phyloP scores from a whole-genome alignment of 2,113 vertebrate genomes.

The Xiphophorus maculatus region DNA sequence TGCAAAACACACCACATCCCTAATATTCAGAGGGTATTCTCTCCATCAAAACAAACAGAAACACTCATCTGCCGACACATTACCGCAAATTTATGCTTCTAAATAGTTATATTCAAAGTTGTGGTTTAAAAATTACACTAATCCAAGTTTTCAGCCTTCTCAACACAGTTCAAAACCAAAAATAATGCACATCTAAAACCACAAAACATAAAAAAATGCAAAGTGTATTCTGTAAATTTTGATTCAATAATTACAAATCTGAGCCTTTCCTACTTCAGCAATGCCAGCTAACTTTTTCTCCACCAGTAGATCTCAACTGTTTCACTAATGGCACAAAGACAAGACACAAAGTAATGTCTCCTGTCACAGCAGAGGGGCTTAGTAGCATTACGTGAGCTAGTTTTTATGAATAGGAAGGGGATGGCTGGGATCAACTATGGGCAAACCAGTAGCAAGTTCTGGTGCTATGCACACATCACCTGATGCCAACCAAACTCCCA shows the following conservation, averaged over 20 bases:
- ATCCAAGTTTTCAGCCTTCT: not conserved
- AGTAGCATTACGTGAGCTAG: slow-evolving; percentile 16
- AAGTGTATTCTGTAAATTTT: not conserved
- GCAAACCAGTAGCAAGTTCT: slow-evolving; percentile 1
- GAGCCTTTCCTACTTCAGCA: not conserved
- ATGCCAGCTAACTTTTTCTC: not conserved
- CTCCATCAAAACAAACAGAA: not conserved
- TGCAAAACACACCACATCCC: slow-evolving; percentile 28
- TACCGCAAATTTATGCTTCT: not conserved
- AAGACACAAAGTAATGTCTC: not conserved
- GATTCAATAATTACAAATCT: not conserved
- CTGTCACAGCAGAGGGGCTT: slow-evolving; percentile 12
- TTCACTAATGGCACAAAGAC: not conserved
- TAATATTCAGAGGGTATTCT: not conserved
- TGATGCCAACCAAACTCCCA: slow-evolving; percentile 22
- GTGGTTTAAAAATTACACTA: not conserved
- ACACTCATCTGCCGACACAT: not conserved
- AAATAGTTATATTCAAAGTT: not conserved
- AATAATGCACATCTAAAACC: too few species aligned
- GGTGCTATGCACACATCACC: slow-evolving; percentile 24
- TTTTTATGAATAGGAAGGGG: slow-evolving; percentile 30
- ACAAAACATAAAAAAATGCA: too few species aligned
- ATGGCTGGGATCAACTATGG: slow-evolving; percentile 17
- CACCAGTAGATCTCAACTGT: slow-evolving; percentile 1
- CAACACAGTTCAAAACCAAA: not conserved